A percentile compares a stretch with the other conserved stretches of the same genome.
These are phyloP conservation scores for Nautilus pompilius DNA, from an alignment of 1,140 invertebrate species.

Conservation along the genomic window DNA sequence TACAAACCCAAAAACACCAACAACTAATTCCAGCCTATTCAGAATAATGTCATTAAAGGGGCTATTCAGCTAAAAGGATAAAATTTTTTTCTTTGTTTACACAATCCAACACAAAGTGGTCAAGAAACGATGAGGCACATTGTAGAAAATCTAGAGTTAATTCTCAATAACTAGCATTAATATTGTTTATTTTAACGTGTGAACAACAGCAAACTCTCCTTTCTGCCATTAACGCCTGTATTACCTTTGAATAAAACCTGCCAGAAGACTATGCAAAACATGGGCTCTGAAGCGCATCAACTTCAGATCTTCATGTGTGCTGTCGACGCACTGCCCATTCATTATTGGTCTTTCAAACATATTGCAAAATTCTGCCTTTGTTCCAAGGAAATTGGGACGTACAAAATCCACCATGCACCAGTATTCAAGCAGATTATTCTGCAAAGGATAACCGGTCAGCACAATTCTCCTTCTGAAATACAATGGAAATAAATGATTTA, in stretches of 20 bases:
- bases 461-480: constrained; percentile 72
- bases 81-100: too few relatives aligned
- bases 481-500: too few relatives aligned
- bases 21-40: too few relatives aligned
- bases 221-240: too few relatives aligned
- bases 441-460: constrained; percentile 92
- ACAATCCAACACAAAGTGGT: too few relatives aligned
- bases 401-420: constrained; percentile 92
- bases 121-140: too few relatives aligned
- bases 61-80: too few relatives aligned
- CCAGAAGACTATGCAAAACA: constrained; percentile 87
- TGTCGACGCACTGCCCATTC: constrained; percentile 94
- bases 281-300: constrained; percentile 95
- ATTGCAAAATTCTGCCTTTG: constrained; percentile 87
- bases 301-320: constrained; percentile 80
- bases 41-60: too few relatives aligned
- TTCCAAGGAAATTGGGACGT: constrained; percentile 89
- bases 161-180: neutral
- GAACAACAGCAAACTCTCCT: too few relatives aligned
- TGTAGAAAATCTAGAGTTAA: too few relatives aligned
- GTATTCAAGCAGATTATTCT: constrained; percentile 94
- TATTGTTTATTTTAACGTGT: constrained; percentile 6
- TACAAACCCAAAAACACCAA: too few relatives aligned
- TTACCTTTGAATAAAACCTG: constrained; percentile 80
- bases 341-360: constrained; percentile 68